Evolutionary conservation across 2,113 vertebrate genomes (phyloP).

Genomic region (Scalopus aquaticus): DNA sequence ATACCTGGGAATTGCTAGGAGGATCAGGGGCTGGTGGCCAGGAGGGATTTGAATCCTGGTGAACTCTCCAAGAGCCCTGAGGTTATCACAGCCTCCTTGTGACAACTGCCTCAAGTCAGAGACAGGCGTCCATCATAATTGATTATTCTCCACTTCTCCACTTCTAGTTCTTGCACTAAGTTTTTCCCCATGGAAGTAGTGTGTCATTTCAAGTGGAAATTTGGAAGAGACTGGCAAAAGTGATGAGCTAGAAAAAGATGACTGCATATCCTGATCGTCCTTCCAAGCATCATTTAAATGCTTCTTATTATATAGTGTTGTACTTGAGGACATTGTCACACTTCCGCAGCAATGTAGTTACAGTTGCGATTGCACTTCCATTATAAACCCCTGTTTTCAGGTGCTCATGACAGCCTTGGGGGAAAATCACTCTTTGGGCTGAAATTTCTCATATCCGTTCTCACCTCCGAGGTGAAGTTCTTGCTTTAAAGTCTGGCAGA

Average conservation of each 20-base stretch:
- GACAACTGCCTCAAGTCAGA: constrained; percentile 69
- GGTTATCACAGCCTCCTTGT: constrained; percentile 21
- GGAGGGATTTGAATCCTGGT: constrained; percentile 27
- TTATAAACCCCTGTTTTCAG: constrained; percentile 74
- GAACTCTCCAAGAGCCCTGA: constrained; percentile 44
- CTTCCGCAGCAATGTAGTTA: constrained; percentile 61
- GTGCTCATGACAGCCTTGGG: constrained; percentile 58
- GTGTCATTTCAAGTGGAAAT: constrained; percentile 25
- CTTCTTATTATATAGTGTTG: constrained; percentile 40
- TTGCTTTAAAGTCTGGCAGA: constrained; percentile 66
- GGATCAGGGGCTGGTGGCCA: constrained; percentile 21
- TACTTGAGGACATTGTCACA: constrained; percentile 45
- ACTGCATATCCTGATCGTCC: neutral
- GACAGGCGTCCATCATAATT: constrained; percentile 23
- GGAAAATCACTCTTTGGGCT: constrained; percentile 59
- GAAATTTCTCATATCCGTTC: constrained; percentile 70
- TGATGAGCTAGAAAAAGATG: constrained; percentile 36
- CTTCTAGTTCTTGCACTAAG: constrained; percentile 43
- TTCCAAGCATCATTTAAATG: constrained; percentile 54
- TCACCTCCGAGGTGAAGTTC: constrained; percentile 67
- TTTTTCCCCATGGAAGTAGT: neutral
- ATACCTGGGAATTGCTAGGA: neutral
- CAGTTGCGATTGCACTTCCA: constrained; percentile 68
- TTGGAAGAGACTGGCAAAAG: neutral
- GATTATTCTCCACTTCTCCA: constrained; percentile 51